Conservation (phyloP, 2,113 vertebrate genomes). For the Osmerus eperlanus region DNA sequence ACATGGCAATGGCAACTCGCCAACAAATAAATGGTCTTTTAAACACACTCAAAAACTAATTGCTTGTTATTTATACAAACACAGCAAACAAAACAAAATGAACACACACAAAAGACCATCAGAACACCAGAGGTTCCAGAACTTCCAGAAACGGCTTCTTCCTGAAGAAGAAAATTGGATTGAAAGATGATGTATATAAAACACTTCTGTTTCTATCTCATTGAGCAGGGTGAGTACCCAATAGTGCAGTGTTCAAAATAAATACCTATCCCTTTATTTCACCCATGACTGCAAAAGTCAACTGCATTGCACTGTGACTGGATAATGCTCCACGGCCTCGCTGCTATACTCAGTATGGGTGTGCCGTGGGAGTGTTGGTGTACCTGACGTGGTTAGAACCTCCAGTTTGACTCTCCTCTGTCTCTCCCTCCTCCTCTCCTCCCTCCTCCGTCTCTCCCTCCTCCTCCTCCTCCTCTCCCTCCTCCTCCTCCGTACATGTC, state of each 20-base stretch:
- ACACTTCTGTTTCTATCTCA: too few species aligned
- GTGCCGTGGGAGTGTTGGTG: not conserved
- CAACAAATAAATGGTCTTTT: not conserved
- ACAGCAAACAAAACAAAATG: not conserved
- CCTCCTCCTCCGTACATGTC: constrained; percentile 49
- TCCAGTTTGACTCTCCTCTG: constrained; percentile 35
- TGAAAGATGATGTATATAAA: too few species aligned
- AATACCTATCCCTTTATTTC: too few species aligned
- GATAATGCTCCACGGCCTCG: not conserved
- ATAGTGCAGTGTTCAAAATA: too few species aligned
- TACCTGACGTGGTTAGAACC: constrained; percentile 48
- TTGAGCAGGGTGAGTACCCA: too few species aligned
- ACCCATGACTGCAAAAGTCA: not conserved
- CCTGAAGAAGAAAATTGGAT: not conserved
- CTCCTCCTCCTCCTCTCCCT: constrained; percentile 47
- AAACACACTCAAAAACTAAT: not conserved
- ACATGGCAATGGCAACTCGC: not conserved
- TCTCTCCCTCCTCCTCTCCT: constrained; percentile 9
- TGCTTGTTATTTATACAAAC: not conserved
- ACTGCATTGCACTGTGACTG: not conserved
- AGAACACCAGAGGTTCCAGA: not conserved
- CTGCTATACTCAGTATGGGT: not conserved
- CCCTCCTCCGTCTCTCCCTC: constrained; percentile 36
- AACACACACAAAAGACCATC: constrained; percentile 1
- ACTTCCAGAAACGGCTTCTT: not conserved